Conservation (phyloP, 2,113 vertebrate species). For the Bagarius yarrelli region DNA sequence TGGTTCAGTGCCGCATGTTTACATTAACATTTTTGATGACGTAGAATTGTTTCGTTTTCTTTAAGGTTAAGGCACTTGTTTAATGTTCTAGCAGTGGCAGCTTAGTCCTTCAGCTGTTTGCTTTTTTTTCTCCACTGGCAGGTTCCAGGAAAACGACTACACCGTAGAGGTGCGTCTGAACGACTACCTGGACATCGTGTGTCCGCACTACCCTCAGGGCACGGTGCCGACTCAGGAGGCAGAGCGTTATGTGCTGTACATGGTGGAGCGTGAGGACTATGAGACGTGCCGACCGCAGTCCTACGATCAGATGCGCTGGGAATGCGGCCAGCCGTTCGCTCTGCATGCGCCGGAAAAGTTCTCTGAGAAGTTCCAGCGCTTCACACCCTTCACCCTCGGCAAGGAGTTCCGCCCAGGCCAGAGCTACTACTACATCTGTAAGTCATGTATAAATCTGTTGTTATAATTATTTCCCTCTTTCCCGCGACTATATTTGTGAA, state of each 20-base stretch:
- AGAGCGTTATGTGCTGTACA: slow-evolving; percentile 87
- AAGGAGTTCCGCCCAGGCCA: slow-evolving; percentile 92
- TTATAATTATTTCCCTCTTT: neutral
- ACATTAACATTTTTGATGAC: too few species aligned
- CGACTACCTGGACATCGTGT: slow-evolving; percentile 93
- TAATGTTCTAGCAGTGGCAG: neutral
- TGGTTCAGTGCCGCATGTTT: too few species aligned
- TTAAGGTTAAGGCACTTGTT: too few species aligned
- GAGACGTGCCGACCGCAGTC: slow-evolving; percentile 79
- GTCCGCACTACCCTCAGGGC: slow-evolving; percentile 86
- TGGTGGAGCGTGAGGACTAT: slow-evolving; percentile 85
- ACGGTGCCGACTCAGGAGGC: slow-evolving; percentile 68
- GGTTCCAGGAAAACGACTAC: slow-evolving; percentile 78
- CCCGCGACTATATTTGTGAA: neutral
- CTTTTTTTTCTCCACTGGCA: slow-evolving; percentile 50
- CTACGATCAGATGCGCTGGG: slow-evolving; percentile 90
- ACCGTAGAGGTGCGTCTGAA: slow-evolving; percentile 81
- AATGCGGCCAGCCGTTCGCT: slow-evolving; percentile 83
- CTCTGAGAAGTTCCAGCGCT: slow-evolving; percentile 93
- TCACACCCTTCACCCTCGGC: slow-evolving; percentile 87
- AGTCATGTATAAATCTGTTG: slow-evolving; percentile 62
- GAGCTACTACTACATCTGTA: slow-evolving; percentile 96
- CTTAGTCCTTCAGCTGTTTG: neutral
- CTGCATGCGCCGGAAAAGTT: slow-evolving; percentile 86
- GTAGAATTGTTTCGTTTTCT: too few species aligned